These are phyloP conservation scores for Rhyacichthys aspro DNA, from an alignment of 2,797 vertebrate genomes.

Conservation along the genomic window DNA sequence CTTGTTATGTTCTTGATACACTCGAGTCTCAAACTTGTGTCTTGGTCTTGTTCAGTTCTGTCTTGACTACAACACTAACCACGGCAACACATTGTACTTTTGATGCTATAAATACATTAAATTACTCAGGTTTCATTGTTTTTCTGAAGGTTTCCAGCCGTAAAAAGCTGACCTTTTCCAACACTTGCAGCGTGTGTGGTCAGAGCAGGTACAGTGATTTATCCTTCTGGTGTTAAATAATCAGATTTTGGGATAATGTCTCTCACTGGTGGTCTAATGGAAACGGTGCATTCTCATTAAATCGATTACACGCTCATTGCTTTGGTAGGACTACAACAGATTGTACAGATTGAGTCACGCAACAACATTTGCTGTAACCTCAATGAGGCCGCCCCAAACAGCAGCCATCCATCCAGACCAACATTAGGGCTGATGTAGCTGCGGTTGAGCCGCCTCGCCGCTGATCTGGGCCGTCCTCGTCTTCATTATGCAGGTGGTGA, in stretches of 20 bases:
- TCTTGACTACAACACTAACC: too few relatives aligned
- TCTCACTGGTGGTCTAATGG: background rate
- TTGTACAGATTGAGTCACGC: slow-evolving; percentile 1
- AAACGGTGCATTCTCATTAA: background rate
- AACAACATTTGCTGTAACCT: background rate
- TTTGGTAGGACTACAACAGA: background rate
- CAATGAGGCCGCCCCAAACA: background rate
- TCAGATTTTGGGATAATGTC: background rate
- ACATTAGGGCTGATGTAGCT: background rate
- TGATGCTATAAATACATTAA: background rate
- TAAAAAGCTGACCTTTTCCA: slow-evolving; percentile 1
- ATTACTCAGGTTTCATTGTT: background rate
- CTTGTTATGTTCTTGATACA: too few relatives aligned
- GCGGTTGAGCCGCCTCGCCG: background rate
- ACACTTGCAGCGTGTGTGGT: background rate
- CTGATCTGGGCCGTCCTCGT: background rate
- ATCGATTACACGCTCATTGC: background rate
- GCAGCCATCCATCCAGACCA: slow-evolving; percentile 4
- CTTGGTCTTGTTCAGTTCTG: too few relatives aligned
- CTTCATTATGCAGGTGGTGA: slow-evolving; percentile 25
- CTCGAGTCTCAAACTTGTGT: too few relatives aligned
- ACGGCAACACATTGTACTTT: too few relatives aligned
- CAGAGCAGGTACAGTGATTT: slow-evolving; percentile 5
- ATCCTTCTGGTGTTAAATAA: slow-evolving; percentile 1
- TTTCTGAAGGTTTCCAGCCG: too few relatives aligned